Conservation (phyloP, 2,797 vertebrate genomes). For the Ateles fusciceps region DNA sequence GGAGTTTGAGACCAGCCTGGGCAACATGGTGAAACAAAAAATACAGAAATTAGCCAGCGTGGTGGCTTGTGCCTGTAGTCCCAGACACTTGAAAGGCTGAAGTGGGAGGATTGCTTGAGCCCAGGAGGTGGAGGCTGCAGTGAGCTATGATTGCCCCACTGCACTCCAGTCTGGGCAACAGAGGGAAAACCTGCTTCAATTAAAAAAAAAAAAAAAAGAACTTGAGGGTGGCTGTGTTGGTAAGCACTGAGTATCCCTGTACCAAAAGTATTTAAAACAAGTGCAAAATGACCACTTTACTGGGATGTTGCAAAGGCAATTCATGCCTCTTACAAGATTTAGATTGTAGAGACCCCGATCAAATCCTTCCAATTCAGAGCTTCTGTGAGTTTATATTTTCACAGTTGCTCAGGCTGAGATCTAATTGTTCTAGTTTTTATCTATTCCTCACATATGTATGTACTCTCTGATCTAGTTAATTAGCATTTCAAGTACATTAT, state of each 20-base stretch:
- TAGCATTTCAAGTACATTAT: constrained; percentile 20
- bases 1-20: neutral
- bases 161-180: neutral
- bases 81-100: neutral
- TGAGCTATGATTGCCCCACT: neutral
- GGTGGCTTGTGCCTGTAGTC: neutral
- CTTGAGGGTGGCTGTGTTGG: neutral
- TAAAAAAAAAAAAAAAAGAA: neutral
- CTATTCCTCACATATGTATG: neutral
- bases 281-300: neutral
- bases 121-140: neutral
- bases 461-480: constrained; percentile 23
- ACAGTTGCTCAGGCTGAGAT: neutral
- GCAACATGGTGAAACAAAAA: neutral
- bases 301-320: neutral
- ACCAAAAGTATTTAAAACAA: constrained; percentile 16
- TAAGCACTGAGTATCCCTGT: constrained; percentile 4
- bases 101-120: neutral
- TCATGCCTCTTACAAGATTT: neutral
- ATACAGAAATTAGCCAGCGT: neutral
- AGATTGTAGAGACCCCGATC: neutral
- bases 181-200: neutral
- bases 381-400: constrained; percentile 19
- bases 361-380: neutral
- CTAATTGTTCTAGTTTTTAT: constrained; percentile 27